Base-by-base conservation (phyloP, 2,888 invertebrate species). In the Cylindroiulus punctatus region DNA sequence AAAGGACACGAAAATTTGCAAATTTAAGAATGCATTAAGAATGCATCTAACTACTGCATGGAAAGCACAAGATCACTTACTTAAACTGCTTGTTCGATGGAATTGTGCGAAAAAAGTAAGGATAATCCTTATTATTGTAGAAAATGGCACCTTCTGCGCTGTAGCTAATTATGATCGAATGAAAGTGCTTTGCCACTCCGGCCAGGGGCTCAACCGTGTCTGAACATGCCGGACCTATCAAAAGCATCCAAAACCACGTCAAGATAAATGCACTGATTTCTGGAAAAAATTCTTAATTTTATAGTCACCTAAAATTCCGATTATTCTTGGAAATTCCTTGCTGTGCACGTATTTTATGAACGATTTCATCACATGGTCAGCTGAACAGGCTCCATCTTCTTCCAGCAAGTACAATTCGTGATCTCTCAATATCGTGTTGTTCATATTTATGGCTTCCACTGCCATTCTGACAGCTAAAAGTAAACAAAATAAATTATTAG, bases 191-290 rank as follows among this genome's bases (percentile, higher is more conserved):
- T 0, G 95, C 94, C 2, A 96, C 93, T 0, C 95, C 95, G 0
- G 95, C 95, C 52, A 96, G 92, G 0, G 95, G 95, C 89, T 95
- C 95, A 0, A 96, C 94, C 0, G 95, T 95, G 90, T 96, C 95
- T 0, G 95, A 95, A 89, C 96, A 96, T 0, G 95, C 95, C 0
- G 96, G 96, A 10, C 96, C 93, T 93, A 88, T 1, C 19, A 88
- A 30, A 86, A 81, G 47, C 76, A 65, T 81, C 17, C 42, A 36
- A 36, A 47, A 84, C 44, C 4, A 47, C n/a, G 52, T 85, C 14
- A 8, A 0, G 36, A 36, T 4, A 36, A 4, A 4, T 40, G 12
- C 26, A 40, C n/a, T n/a, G n/a, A n/a, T 36, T 10, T 84, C 8
- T 10, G 47, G 19, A 52, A n/a, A 22, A 44, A 47, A 47, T 84